Conservation (phyloP, 1,140 invertebrate species). For the Sycophila sp. region DNA sequence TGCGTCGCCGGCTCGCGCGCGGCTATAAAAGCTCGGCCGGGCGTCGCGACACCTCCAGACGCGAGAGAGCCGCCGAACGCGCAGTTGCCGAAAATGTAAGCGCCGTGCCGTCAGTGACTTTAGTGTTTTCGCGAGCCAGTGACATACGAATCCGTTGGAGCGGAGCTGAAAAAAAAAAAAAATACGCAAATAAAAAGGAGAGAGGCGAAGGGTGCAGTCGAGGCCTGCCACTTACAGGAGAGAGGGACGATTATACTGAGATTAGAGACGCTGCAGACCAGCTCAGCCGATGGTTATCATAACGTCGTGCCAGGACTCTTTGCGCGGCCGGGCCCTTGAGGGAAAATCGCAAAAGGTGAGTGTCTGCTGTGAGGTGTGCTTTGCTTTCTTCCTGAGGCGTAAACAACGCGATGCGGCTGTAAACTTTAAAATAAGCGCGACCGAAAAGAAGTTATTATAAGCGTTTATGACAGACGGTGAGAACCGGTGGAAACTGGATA, state of each 20-base stretch:
- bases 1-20: constrained; percentile 50
- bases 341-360: constrained; percentile 14
- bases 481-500: constrained; percentile 39
- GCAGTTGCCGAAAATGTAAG: constrained; percentile 58
- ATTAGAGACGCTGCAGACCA: no score
- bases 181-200: neutral
- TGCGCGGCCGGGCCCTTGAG: neutral
- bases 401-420: neutral
- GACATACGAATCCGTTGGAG: no score
- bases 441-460: constrained; percentile 45
- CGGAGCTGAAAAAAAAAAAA: neutral
- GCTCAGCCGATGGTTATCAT: constrained; percentile 13
- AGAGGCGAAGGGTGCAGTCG: neutral
- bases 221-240: neutral
- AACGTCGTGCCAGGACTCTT: constrained; percentile 13
- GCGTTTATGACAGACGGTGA: neutral
- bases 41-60: constrained; percentile 59
- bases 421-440: constrained; percentile 45
- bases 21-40: constrained; percentile 56
- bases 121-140: no score
- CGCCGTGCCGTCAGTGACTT: constrained; percentile 20
- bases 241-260: neutral
- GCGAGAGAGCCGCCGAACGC: constrained; percentile 51
- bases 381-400: neutral
- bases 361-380: neutral